Percentiles rank a stretch among this genome's conserved stretches.
phyloP scores from a whole-genome alignment of 1,140 invertebrate species.

The Trichonephila clavata region DNA sequence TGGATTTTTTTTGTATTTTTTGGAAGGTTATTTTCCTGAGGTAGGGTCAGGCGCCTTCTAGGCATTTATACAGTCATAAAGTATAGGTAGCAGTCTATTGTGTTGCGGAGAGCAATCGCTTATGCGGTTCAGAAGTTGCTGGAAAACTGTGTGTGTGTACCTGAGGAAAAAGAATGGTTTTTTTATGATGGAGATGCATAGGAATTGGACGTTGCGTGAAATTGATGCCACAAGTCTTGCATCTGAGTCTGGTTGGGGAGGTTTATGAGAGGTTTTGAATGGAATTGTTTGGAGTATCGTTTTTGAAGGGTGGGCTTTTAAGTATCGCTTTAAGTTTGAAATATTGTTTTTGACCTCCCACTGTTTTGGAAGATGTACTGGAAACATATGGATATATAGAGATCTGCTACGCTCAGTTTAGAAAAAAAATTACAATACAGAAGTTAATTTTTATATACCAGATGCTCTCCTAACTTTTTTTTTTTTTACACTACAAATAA shows the following conservation, averaged over 20 bases:
- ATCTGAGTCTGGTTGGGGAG: background rate
- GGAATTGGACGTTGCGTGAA: slow-evolving; percentile 62
- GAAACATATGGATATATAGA: too few species aligned
- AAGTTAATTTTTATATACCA: too few species aligned
- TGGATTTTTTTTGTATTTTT: slow-evolving; percentile 36
- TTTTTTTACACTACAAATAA: too few species aligned
- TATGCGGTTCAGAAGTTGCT: slow-evolving; percentile 52
- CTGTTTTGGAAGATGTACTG: too few species aligned
- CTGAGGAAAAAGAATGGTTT: slow-evolving; percentile 26
- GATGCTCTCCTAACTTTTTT: too few species aligned
- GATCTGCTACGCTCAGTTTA: too few species aligned
- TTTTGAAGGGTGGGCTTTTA: too few species aligned
- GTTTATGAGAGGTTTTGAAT: background rate
- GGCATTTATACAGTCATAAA: slow-evolving; percentile 73
- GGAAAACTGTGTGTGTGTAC: background rate
- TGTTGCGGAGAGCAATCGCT: slow-evolving; percentile 34
- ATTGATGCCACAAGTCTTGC: slow-evolving; percentile 10
- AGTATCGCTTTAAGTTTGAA: too few species aligned
- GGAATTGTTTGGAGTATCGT: background rate
- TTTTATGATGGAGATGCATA: slow-evolving; percentile 62
- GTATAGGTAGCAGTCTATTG: slow-evolving; percentile 53
- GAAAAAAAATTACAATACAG: too few species aligned
- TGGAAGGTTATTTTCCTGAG: slow-evolving; percentile 20
- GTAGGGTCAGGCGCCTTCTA: slow-evolving; percentile 36
- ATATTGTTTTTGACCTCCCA: too few species aligned